These are phyloP conservation scores for Enteromius fasciolatus DNA, from an alignment of 2,797 vertebrate genomes.

Conservation along the genomic window DNA sequence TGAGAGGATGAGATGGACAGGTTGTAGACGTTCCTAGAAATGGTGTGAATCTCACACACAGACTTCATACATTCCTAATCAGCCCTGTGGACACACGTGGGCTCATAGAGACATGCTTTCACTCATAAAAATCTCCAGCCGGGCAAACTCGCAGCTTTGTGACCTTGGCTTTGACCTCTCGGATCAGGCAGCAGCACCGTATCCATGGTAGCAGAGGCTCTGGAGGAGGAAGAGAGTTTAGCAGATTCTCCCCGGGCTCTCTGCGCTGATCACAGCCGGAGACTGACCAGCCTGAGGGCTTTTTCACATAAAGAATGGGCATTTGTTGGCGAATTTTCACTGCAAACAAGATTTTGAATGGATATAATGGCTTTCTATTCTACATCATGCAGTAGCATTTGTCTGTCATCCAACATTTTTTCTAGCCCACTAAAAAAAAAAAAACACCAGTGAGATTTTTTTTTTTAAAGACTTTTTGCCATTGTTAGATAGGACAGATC, in stretches of 20 bases:
- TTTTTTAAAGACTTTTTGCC: too few relatives aligned
- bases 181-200: not conserved
- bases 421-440: not conserved
- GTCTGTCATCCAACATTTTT: not conserved
- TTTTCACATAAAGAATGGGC: conserved; percentile 5
- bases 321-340: conserved; percentile 6
- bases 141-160: not conserved
- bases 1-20: not conserved
- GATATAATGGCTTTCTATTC: not conserved
- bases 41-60: conserved; percentile 5
- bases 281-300: conserved; percentile 10
- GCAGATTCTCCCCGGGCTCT: conserved; percentile 12
- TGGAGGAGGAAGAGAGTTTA: conserved; percentile 16
- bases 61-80: conserved; percentile 14
- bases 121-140: conserved; percentile 6
- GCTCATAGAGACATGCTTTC: conserved; percentile 11
- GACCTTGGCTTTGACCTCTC: conserved; percentile 36
- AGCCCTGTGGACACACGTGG: not conserved
- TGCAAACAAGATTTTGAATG: conserved; percentile 15
- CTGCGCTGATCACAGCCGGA: conserved; percentile 11
- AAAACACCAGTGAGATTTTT: not conserved
- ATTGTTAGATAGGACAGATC: too few relatives aligned
- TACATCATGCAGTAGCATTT: not conserved
- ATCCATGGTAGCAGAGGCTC: conserved; percentile 21
- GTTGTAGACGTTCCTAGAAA: not conserved